These are phyloP conservation scores for Boulengeromyrus knoepffleri DNA, from an alignment of 2,113 vertebrate species.

Conservation along the genomic window DNA sequence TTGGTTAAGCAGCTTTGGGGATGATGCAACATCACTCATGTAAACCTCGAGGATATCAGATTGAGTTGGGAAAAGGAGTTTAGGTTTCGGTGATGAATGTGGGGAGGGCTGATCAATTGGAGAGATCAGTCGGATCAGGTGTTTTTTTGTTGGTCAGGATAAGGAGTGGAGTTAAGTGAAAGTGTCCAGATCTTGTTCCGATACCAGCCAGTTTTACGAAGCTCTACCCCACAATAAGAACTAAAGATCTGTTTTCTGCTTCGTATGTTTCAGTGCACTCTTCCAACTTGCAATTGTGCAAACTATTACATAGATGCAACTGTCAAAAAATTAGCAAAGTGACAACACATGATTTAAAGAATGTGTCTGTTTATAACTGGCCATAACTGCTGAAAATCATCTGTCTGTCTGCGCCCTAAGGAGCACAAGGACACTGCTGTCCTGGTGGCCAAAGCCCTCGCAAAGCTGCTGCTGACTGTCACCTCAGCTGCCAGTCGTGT, in stretches of 20 bases:
- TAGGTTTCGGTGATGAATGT: neutral
- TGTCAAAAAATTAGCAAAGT: neutral
- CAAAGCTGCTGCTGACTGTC: neutral
- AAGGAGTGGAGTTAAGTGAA: neutral
- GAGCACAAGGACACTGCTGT: neutral
- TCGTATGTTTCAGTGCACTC: neutral
- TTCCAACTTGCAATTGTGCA: neutral
- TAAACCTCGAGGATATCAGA: neutral
- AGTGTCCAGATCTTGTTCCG: neutral
- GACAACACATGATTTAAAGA: neutral
- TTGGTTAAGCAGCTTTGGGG: slow-evolving; percentile 15
- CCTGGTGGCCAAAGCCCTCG: neutral
- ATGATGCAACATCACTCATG: neutral
- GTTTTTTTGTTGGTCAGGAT: neutral
- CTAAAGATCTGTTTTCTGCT: neutral
- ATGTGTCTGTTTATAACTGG: neutral
- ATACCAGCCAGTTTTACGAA: neutral
- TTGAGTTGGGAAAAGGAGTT: neutral
- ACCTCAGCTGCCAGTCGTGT: neutral
- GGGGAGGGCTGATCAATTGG: slow-evolving; percentile 1
- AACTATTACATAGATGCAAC: neutral
- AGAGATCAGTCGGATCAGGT: neutral
- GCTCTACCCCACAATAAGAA: neutral
- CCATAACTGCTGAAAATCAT: neutral
- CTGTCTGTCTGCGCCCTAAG: neutral